Evolutionary conservation across 1,140 invertebrate genomes (phyloP).

Genomic region (Spodoptera litura): DNA sequence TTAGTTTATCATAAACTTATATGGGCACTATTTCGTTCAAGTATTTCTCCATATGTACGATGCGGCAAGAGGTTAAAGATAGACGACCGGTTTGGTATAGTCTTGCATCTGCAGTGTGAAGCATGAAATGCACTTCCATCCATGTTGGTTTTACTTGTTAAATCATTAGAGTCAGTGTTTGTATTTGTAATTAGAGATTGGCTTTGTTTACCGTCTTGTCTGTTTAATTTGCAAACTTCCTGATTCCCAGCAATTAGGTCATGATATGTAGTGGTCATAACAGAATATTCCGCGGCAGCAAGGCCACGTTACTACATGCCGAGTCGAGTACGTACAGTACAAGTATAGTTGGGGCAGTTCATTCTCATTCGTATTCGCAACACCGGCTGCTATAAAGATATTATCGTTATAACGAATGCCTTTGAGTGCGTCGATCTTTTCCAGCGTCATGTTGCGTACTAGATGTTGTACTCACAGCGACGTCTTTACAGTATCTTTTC

Average conservation of each 20-base stretch:
- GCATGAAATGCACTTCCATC: slow-evolving; percentile 46
- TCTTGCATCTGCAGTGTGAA: slow-evolving; percentile 37
- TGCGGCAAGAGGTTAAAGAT: slow-evolving; percentile 61
- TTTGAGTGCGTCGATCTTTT: slow-evolving; percentile 56
- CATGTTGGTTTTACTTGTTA: slow-evolving; percentile 47
- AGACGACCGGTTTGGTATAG: slow-evolving; percentile 54
- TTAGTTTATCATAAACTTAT: slow-evolving; percentile 10
- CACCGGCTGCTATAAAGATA: slow-evolving; percentile 59
- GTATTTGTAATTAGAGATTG: slow-evolving; percentile 12
- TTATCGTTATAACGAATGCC: slow-evolving; percentile 58
- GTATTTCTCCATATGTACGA: slow-evolving; percentile 53
- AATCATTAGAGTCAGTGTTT: slow-evolving; percentile 9
- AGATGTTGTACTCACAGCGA: slow-evolving; percentile 17
- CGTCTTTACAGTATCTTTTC: background rate
- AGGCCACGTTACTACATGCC: slow-evolving; percentile 39
- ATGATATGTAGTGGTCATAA: slow-evolving; percentile 21
- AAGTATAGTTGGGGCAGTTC: slow-evolving; percentile 51
- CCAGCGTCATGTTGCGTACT: slow-evolving; percentile 32
- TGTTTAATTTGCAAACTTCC: slow-evolving; percentile 23
- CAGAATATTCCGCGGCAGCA: slow-evolving; percentile 46
- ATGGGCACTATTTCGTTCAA: slow-evolving; percentile 43
- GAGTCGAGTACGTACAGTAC: slow-evolving; percentile 26
- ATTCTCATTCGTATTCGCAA: slow-evolving; percentile 62
- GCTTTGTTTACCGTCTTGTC: slow-evolving; percentile 23
- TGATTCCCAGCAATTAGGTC: slow-evolving; percentile 15